These are phyloP conservation scores for Cremastinae sp. DNA, from an alignment of 2,888 invertebrate genomes.

Conservation along the genomic window DNA sequence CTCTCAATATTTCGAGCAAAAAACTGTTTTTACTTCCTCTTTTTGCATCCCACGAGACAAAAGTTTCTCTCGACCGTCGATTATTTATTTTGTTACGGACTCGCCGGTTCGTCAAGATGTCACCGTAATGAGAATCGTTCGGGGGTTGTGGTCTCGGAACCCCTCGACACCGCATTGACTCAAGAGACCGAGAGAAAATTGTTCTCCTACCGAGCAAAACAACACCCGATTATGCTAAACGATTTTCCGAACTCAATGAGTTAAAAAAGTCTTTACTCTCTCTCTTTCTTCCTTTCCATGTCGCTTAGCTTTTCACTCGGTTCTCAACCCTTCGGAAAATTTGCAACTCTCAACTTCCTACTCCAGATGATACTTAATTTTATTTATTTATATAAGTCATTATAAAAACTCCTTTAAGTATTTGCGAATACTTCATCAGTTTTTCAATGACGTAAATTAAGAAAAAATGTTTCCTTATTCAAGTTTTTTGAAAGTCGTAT, in stretches of 20 bases:
- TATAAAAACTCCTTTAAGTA: no score
- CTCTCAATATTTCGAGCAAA: no score
- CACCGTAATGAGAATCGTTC: slow-evolving; percentile 72
- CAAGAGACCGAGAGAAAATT: slow-evolving; percentile 26
- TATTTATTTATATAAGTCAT: no score
- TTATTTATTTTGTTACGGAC: slow-evolving; percentile 68
- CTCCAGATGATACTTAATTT: background rate
- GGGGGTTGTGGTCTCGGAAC: slow-evolving; percentile 49
- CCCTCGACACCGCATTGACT: slow-evolving; percentile 32
- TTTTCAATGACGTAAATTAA: no score
- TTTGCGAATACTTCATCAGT: no score
- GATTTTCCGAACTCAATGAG: slow-evolving; percentile 66
- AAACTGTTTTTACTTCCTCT: slow-evolving; percentile 31
- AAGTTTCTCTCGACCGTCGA: slow-evolving; percentile 58
- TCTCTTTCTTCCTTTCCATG: slow-evolving; percentile 15
- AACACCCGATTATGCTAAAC: slow-evolving; percentile 73
- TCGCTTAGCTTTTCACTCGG: slow-evolving; percentile 38
- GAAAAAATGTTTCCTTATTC: no score
- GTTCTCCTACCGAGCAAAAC: slow-evolving; percentile 42
- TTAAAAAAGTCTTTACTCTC: slow-evolving; percentile 39
- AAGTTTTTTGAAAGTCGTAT: no score
- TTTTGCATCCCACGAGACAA: slow-evolving; percentile 56
- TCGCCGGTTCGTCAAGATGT: slow-evolving; percentile 76
- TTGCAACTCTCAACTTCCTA: no score
- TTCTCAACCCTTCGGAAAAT: slow-evolving; percentile 38